Evolutionary conservation across 2,113 vertebrate species (phyloP), one percentile per base, ranked within the genome.

Genomic region (Thinocorus orbignyianus): DNA sequence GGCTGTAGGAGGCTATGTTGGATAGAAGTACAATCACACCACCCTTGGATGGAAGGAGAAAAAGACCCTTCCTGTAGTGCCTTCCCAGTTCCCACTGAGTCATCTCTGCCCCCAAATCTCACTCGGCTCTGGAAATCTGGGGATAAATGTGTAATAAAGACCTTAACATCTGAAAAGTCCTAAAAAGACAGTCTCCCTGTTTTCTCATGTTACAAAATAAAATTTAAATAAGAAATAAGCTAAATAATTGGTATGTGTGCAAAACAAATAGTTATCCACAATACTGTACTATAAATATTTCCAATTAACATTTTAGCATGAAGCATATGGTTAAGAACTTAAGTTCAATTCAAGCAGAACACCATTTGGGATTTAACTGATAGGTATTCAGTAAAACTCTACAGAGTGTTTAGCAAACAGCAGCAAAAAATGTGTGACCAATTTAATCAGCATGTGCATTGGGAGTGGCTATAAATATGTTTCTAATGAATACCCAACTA

Each of bases 401-500:
- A 94, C 69, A 82, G 61, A 52, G 5, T 97, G 90, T 96, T 97
- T 94, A 97, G 94, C 95, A 97, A 97, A 96, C 94, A 97, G 88
- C 85, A 96, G 94, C 95, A 94, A 97, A 97, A 97, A 97, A 91
- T 82, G 79, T 95, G 92, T 96, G 94, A 96, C 94, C 92, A 96
- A 92, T 97, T 96, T 97, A 97, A 97, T 97, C 94, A 96, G 73
- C 1, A 1, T 94, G 91, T 93, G 94, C 93, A 81, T 55, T 95
- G 96, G 96, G 95, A 95, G 93, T 92, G 93, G 91, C 70, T 97
- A 95, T 96, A 96, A 96, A 96, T 97, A 92, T 91, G 83, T 95
- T 97, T 87, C 92, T 96, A 96, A 97, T 96, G 96, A 97, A 97
- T 96, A 96, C 52, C 65, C 84, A 94, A 87, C 95, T 86, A 96